These are phyloP conservation scores for Drosophila pruinosa DNA, from an alignment of 1,140 invertebrate species.

Conservation along the genomic window DNA sequence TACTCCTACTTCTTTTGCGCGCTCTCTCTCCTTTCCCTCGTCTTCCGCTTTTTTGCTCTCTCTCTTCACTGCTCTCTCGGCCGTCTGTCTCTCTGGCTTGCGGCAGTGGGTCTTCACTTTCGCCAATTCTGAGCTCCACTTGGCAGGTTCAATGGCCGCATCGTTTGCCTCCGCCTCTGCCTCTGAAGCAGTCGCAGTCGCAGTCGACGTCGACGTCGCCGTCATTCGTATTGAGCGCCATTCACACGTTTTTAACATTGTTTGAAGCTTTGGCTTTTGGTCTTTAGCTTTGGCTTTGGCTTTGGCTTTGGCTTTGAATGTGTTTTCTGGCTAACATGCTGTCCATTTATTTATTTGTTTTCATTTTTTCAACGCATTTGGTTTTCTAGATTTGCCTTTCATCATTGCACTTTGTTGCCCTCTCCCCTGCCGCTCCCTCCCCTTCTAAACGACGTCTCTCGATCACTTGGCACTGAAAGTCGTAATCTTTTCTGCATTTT, in stretches of 20 bases:
- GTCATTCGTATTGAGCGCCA: conserved; percentile 51
- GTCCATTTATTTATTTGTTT: conserved; percentile 7
- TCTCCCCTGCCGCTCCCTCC: background rate
- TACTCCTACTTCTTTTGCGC: conserved; percentile 2
- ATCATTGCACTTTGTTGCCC: background rate
- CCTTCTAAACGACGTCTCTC: conserved; percentile 19
- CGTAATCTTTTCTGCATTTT: conserved; percentile 47
- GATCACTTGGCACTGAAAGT: conserved; percentile 35
- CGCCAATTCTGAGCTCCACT: conserved; percentile 79
- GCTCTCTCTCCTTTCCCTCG: conserved; percentile 2
- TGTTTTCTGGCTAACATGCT: background rate
- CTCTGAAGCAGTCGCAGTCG: background rate
- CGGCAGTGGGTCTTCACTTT: conserved; percentile 80
- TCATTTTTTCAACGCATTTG: background rate
- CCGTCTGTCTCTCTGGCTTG: conserved; percentile 44
- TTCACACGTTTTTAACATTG: conserved; percentile 67
- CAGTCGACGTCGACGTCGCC: conserved; percentile 24
- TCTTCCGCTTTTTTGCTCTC: conserved; percentile 1
- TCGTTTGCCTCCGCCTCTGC: conserved; percentile 6
- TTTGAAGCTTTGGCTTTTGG: conserved; percentile 12
- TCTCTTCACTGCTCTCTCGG: conserved; percentile 18
- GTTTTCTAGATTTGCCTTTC: background rate
- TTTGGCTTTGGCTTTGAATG: conserved; percentile 20
- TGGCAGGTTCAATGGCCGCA: conserved; percentile 71
- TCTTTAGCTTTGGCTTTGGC: background rate